Evolutionary conservation across 2,113 vertebrate species (phyloP), one percentile per base, ranked within the genome.

Genomic region (Rhinolophus sinicus): DNA sequence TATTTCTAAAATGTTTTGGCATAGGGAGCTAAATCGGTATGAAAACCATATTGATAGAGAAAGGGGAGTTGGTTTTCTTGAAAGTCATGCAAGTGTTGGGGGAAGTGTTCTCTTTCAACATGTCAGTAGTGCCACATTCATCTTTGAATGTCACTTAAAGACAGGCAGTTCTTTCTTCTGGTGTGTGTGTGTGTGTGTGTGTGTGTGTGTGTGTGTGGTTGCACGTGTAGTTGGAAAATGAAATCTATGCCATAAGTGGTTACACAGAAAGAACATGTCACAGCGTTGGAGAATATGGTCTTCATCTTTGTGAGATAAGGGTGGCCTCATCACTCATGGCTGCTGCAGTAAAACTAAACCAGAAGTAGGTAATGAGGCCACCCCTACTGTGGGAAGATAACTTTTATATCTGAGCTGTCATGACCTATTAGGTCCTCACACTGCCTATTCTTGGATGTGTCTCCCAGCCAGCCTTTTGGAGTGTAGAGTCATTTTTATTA

Each of bases 361-460:
- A 77, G 88, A 56, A 95, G 88, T 88, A 69, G 69, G 85, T 76
- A 97, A 93, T 18, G 95, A 96, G 95, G 84, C 96, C 88, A n/a
- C 87, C 91, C 96, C 95, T 38, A 62, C 67, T 15, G 90, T 56
- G 64, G 65, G 62, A 33, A 86, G 95, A 86, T 81, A 90, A 78
- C 80, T 95, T 90, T 94, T 69, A 3, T 88, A 94, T 95, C 93
- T 6, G 52, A 95, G 88, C 96, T 97, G 96, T 95, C 97, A 75
- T 1, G 76, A 67, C 94, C 91, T 80, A 93, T 95, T 87, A 96
- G 69, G 67, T 86, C 86, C 44, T 91, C 75, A 70, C 70, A 28
- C 65, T 64, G 40, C 89, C 86, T 93, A 8, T 90, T 82, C 96
- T 89, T 70, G 40, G 85, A 75, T 83, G 54, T 77, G 75, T 95